Evolutionary conservation across 2,888 invertebrate genomes (phyloP), one percentile per base, ranked within the genome.

Genomic region (Tromatobia lineatoria): DNA sequence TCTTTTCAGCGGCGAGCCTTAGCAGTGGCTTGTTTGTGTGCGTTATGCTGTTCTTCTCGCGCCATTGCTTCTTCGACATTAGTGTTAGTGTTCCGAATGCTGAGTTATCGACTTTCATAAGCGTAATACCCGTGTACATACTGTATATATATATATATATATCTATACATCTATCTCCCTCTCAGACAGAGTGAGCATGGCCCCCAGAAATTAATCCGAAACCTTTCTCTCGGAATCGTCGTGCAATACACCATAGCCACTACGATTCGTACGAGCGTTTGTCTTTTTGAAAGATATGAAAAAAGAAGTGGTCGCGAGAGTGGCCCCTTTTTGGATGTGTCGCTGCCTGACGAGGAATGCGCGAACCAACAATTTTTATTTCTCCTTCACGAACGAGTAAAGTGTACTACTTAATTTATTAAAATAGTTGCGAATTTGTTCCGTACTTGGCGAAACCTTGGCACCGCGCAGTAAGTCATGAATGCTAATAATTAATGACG

Each of bases 341-440:
- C 88, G 90, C 89, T 86, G 85, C 74, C 93, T 91, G 86, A 59
- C 90, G 93, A 93, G 92, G 93, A 93, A 93, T 93, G 93, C 74
- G 88, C 45, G 69, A 91, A 91, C 80, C 87, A 88, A 38, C 47
- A 78, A 89, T 91, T 92, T 93, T 93, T 93, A 91, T 93, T 92
- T 92, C 90, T 90, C 89, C 61, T 88, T 92, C 82, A 82, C 90
- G 91, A 89, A 91, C 89, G 89, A 91, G 91, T 90, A 89, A 90
- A 92, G 91, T 91, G 91, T 91, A 92, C 90, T 90, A 90, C 64
- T 64, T 38, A 20, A 91, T 92, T 92, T 91, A 91, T 92, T 89
- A 90, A 90, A 92, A 92, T 91, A 91, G 91, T 92, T 89, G 90
- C 89, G 52, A 66, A 29, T 76, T 66, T 76, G 45, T 66, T 3